Conservation (phyloP, 64 coral and sea anemone species). For the Montipora foliosa region DNA sequence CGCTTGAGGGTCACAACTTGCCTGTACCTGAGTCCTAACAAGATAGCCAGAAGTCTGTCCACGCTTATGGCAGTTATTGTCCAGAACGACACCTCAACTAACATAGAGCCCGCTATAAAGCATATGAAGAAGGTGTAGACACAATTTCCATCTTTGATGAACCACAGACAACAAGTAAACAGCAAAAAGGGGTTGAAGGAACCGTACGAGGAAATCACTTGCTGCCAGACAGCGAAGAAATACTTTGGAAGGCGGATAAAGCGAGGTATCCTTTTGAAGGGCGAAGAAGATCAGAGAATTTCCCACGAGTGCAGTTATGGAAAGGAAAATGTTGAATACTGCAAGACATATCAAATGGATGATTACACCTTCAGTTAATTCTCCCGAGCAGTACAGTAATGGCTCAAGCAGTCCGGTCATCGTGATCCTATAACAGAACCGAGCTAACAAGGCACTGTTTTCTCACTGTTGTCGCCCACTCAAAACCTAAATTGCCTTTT, state of each 20-base stretch:
- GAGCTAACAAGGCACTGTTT: too few relatives aligned
- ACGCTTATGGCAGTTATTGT: background rate
- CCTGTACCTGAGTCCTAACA: background rate
- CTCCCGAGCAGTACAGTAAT: background rate
- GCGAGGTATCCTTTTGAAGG: background rate
- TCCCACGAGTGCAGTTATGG: background rate
- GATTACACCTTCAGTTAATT: background rate
- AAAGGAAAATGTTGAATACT: background rate
- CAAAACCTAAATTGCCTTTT: too few relatives aligned
- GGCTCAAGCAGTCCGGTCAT: too few relatives aligned
- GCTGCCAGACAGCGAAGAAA: background rate
- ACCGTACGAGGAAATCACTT: background rate
- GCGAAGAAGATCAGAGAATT: constrained; percentile 1
- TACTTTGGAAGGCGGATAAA: background rate
- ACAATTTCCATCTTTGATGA: too few relatives aligned
- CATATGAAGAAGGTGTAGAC: too few relatives aligned
- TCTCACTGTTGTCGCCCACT: too few relatives aligned
- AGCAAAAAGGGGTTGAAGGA: background rate
- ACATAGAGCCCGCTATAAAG: background rate
- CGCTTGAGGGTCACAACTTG: background rate
- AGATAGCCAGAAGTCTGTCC: too few relatives aligned
- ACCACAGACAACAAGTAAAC: background rate
- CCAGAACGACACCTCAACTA: background rate
- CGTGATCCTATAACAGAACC: too few relatives aligned
- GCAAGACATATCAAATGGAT: background rate